Conservation (phyloP, 1,140 invertebrate genomes). For the Orius insidiosus region DNA sequence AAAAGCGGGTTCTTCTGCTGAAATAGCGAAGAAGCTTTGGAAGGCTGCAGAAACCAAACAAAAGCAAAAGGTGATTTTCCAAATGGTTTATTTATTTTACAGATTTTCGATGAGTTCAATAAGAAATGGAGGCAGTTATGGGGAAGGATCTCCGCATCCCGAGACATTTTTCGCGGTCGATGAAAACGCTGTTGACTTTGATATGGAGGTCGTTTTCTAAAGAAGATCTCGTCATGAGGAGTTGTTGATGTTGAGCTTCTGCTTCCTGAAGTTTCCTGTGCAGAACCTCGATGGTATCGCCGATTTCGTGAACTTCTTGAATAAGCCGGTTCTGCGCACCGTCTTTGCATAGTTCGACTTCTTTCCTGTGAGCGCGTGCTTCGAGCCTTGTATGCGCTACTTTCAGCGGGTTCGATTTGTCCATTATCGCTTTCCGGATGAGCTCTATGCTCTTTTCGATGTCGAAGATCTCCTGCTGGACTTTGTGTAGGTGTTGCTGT, state of each 20-base stretch:
- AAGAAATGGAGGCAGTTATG: constrained; percentile 23
- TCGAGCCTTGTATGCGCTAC: constrained; percentile 82
- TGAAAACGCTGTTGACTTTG: constrained; percentile 81
- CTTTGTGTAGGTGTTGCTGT: constrained; percentile 65
- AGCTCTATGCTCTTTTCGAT: constrained; percentile 71
- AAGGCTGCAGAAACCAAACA: too few species aligned
- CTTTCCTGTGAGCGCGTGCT: constrained; percentile 62
- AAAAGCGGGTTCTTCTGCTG: too few species aligned
- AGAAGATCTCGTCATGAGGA: constrained; percentile 61
- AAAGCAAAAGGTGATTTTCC: too few species aligned
- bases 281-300: constrained; percentile 63
- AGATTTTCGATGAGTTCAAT: neutral
- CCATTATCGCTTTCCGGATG: constrained; percentile 66
- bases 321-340: constrained; percentile 63
- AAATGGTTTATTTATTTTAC: too few species aligned
- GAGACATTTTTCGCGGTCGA: constrained; percentile 85
- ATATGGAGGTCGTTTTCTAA: constrained; percentile 74
- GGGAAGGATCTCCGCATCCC: constrained; percentile 82
- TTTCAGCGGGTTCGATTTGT: constrained; percentile 70
- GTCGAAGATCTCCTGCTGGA: constrained; percentile 76
- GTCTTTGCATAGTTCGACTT: constrained; percentile 78
- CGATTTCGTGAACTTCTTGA: constrained; percentile 70
- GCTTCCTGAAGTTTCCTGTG: constrained; percentile 62
- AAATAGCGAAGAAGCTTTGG: too few species aligned
- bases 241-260: constrained; percentile 69